These are phyloP conservation scores for Corythornis leucogaster DNA, from an alignment of 2,797 vertebrate species.

Conservation along the genomic window DNA sequence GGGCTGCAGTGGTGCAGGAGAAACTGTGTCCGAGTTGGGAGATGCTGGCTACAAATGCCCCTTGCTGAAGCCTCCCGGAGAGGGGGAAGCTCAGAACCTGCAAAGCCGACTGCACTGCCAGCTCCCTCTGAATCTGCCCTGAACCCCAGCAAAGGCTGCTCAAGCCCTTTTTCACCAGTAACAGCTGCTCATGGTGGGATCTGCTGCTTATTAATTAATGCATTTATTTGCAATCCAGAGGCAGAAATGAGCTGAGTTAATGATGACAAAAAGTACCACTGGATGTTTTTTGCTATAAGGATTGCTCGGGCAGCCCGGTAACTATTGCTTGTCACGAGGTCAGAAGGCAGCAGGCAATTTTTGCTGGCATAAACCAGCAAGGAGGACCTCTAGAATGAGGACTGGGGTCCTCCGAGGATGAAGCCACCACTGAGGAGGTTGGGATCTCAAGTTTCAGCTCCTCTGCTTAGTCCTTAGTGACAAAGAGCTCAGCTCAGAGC, in stretches of 20 bases:
- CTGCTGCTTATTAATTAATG: neutral
- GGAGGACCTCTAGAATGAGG: accelerated
- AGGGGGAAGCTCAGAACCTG: neutral
- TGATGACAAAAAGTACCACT: neutral
- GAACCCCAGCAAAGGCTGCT: too few species aligned
- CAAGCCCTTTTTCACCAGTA: neutral
- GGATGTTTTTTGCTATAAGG: neutral
- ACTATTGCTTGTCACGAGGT: neutral
- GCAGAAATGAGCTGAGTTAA: neutral
- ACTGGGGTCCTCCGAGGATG: neutral
- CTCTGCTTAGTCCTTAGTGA: neutral
- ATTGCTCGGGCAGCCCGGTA: neutral
- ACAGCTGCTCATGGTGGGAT: neutral
- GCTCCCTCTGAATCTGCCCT: too few species aligned
- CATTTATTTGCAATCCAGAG: neutral
- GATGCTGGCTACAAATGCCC: neutral
- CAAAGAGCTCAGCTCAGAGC: neutral
- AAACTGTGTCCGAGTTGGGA: neutral
- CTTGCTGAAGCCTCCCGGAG: neutral
- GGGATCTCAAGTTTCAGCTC: neutral
- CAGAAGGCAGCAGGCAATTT: neutral
- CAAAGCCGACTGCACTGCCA: too few species aligned
- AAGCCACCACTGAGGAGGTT: neutral
- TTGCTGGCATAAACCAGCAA: neutral
- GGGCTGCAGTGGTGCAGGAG: neutral